Evolutionary conservation across 2,888 invertebrate species (phyloP).

Genomic region (Limnephilus auricula): DNA sequence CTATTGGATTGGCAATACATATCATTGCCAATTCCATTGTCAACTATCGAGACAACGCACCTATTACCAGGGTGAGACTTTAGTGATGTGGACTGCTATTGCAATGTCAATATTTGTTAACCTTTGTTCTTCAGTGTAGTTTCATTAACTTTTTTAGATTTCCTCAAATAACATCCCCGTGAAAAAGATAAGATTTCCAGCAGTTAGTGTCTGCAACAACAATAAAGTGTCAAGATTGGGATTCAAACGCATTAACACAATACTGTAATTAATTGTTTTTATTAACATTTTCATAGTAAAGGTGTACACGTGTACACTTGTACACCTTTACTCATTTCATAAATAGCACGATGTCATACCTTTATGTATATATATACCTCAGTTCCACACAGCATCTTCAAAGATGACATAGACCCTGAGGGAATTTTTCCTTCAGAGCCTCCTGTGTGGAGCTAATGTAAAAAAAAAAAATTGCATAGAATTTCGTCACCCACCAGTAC

Average conservation of each 20-base stretch:
- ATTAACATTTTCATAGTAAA: neutral
- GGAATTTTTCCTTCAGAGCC: too few relatives aligned
- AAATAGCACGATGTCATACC: too few relatives aligned
- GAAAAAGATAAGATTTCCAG: slow-evolving; percentile 61
- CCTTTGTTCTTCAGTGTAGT: neutral
- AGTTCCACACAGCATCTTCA: too few relatives aligned
- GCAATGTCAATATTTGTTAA: neutral
- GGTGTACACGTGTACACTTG: too few relatives aligned
- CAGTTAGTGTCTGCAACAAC: slow-evolving; percentile 53
- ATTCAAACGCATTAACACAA: slow-evolving; percentile 46
- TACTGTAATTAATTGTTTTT: slow-evolving; percentile 53
- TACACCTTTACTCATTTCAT: too few relatives aligned
- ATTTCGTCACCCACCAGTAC: too few relatives aligned
- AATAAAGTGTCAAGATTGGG: slow-evolving; percentile 59
- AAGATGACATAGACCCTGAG: too few relatives aligned
- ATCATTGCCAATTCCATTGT: neutral
- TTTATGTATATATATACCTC: too few relatives aligned
- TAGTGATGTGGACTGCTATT: neutral
- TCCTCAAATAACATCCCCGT: slow-evolving; percentile 62
- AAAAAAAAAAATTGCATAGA: too few relatives aligned
- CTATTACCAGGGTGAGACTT: neutral
- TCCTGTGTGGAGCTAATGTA: too few relatives aligned
- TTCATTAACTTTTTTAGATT: slow-evolving; percentile 49
- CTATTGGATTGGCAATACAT: neutral
- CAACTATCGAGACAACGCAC: neutral